Evolutionary conservation across 2,113 vertebrate genomes (phyloP), one percentile per base, ranked within the genome.

Genomic region (Rhizomys pruinosus): DNA sequence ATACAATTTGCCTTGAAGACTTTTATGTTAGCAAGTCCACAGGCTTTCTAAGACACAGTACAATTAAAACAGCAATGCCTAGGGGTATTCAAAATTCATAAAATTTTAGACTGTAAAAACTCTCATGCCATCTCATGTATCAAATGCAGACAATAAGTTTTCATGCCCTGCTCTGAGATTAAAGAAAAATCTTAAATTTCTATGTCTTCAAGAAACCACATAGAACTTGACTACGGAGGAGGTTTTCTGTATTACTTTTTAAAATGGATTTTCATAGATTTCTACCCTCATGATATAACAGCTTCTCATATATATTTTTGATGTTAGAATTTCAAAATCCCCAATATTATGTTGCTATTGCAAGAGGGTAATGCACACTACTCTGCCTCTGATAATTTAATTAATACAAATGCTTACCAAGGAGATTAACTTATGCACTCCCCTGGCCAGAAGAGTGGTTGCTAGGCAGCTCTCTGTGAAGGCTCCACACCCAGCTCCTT

Each of bases 341-440:
- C 97, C 96, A 97, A 98, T 98, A 97, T 97, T 97, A 95, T 91
- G 90, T 84, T 96, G 80, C 85, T 93, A 23, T 34, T 96, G 97
- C 97, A 96, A 95, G 20, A 88, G 44, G 63, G 96, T 80, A 92
- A 97, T 97, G 96, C 97, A 98, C 96, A 98, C 97, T 97, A 96
- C 37, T 0, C 89, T 98, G 97, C 97, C 66, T 97, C 94, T 96
- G 90, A 94, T 98, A 98, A 98, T 98, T 98, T 97, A 98, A 98
- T 98, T 98, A 98, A 98, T 97, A 96, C 96, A 97, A 96, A 98
- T 98, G 97, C 97, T 98, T 97, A 96, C 97, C 88, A 84, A 97
- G 96, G 96, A 98, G 98, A 98, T 98, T 98, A 98, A 95, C 95
- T 96, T 97, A 72, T n/a, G 79, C 73, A 86, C 95, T 95, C 87